Evolutionary conservation across 2,888 invertebrate genomes (phyloP), one percentile per base, ranked within the genome.

Genomic region (Bombylius major): DNA sequence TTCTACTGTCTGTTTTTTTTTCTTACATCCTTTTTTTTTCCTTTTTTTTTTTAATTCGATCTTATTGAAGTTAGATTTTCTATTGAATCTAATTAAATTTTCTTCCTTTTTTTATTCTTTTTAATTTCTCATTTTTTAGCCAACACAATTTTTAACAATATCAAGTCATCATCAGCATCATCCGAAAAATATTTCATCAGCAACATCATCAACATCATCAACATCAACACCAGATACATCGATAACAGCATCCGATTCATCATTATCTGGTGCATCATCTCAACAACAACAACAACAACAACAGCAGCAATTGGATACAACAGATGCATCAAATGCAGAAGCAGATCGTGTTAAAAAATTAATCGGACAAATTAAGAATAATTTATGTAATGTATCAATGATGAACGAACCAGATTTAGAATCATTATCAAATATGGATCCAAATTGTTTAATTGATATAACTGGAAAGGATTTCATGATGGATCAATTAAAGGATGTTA

Each of bases 351-450:
- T 88, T 46, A 84, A 83, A n/a, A 84, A 80, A 64, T 74, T 88
- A 50, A 86, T 87, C n/a, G 86, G 85, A 42, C 81, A 86, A 63
- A 77, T 89, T 58, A 86, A 87, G 69, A 84, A 83, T 65, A 89
- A 91, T 72, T 78, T 90, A 47, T 87, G 89, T 66, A 89, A 89
- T 70, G 88, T 91, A 65, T 89, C 90, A 7, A 77, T 90, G 56
- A 80, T 91, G 59, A 88, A 88, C 59, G 90, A 89, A 59, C 85
- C 86, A 31, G 91, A 91, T 68, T 75, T 91, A 70, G 91, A 92
- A 69, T 78, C 89, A 32, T 76, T 91, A 48, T 88, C 89, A 58
- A 89, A 91, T 69, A 91, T 91, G 90, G 90, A 91, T 75, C 90
- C 90, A 8, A 89, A 91, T 62, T 89, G 88, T 61, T 78, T 91